phyloP scores from a whole-genome alignment of 2,797 vertebrate genomes.

The Melanogrammus aeglefinus region DNA sequence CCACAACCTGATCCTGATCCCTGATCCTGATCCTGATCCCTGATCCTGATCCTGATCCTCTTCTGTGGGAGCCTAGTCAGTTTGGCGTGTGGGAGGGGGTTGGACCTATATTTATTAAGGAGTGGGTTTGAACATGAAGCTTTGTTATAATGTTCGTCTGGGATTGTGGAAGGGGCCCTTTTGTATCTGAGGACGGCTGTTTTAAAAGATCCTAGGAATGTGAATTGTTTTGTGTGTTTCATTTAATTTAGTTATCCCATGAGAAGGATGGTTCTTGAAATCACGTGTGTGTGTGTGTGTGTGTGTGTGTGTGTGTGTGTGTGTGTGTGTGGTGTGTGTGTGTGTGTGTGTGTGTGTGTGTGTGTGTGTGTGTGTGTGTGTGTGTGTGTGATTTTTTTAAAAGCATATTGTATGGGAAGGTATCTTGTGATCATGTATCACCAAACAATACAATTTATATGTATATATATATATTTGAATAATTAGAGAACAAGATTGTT shows the following conservation, averaged over 20 bases:
- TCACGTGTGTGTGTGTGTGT: neutral
- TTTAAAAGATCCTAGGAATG: neutral
- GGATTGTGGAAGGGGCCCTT: neutral
- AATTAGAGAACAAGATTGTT: neutral
- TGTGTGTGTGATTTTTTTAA: too few relatives aligned
- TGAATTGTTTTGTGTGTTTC: neutral
- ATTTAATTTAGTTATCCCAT: neutral
- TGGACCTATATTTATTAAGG: neutral
- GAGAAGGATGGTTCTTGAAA: neutral
- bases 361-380: neutral
- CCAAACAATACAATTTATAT: neutral
- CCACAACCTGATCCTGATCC: too few relatives aligned
- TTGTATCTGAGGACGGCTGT: neutral
- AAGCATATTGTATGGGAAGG: neutral
- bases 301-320: neutral
- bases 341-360: too few relatives aligned
- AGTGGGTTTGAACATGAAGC: neutral
- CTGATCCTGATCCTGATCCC: too few relatives aligned
- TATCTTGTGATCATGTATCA: neutral
- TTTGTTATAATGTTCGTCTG: neutral
- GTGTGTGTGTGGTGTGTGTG: neutral
- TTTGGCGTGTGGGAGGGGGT: neutral
- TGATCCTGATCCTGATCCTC: too few relatives aligned
- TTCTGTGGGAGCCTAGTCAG: too few relatives aligned
- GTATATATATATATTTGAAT: neutral